phyloP scores from a whole-genome alignment of 92 coral and sea anemone species.

The Meandrina meandrites region DNA sequence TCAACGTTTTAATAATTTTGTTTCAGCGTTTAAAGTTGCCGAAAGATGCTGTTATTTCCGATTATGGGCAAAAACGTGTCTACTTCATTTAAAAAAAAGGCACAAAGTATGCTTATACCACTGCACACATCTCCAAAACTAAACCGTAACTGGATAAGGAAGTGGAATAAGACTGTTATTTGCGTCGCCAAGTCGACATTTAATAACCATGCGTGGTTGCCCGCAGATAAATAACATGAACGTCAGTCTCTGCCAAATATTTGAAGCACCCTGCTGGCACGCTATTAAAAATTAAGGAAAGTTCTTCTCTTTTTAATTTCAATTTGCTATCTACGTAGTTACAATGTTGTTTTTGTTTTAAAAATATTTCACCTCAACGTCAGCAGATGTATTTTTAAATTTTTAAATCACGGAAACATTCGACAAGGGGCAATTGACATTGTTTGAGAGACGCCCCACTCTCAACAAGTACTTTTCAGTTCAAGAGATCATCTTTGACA shows the following conservation, averaged over 20 bases:
- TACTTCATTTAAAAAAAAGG: not conserved
- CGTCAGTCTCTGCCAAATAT: not conserved
- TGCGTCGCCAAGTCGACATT: not conserved
- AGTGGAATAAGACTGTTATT: not conserved
- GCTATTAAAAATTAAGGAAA: conserved; percentile 4
- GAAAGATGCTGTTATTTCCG: not conserved
- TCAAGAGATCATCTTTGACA: not conserved
- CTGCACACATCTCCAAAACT: not conserved
- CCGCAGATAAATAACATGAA: conserved; percentile 11
- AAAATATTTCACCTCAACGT: not conserved
- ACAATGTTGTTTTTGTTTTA: not conserved
- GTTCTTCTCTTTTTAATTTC: not conserved
- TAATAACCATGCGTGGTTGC: not conserved
- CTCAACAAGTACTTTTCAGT: not conserved
- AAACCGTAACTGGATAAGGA: not conserved
- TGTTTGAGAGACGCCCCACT: not conserved
- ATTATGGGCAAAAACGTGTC: not conserved
- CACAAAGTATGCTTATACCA: not conserved
- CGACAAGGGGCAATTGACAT: not conserved
- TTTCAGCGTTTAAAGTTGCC: not conserved
- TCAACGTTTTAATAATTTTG: not conserved
- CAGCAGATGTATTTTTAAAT: not conserved
- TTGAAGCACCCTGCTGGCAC: conserved; percentile 15
- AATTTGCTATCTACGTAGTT: conserved; percentile 5
- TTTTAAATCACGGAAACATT: not conserved